Conservation (phyloP, 1,140 invertebrate species). For the Tyrophagus putrescentiae region DNA sequence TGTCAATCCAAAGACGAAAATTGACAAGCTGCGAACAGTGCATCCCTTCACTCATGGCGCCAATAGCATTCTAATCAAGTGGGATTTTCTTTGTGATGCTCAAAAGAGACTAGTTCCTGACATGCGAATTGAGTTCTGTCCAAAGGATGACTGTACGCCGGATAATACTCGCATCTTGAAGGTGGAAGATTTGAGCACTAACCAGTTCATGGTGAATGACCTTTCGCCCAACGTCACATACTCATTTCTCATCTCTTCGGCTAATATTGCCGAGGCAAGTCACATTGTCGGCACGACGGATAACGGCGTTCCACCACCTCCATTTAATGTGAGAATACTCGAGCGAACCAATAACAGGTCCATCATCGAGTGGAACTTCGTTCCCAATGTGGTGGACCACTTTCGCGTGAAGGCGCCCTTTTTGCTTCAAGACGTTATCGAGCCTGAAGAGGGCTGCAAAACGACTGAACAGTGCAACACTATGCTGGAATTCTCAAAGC, state of each 20-base stretch:
- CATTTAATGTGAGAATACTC: neutral
- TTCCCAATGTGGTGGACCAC: neutral
- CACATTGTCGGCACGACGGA: neutral
- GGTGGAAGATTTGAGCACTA: neutral
- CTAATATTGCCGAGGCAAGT: too few relatives aligned
- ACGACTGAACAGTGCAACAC: too few relatives aligned
- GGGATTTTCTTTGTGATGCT: neutral
- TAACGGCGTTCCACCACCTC: neutral
- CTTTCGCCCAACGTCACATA: too few relatives aligned
- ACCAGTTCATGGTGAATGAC: neutral
- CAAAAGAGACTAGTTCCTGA: neutral
- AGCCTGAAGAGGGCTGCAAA: too few relatives aligned
- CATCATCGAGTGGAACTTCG: neutral
- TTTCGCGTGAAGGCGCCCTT: neutral
- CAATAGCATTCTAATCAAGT: neutral
- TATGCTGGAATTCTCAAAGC: too few relatives aligned
- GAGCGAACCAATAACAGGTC: neutral
- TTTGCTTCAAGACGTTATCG: neutral
- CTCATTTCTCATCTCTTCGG: too few relatives aligned
- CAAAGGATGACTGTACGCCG: neutral
- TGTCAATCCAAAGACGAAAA: neutral
- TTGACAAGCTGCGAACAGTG: too few relatives aligned
- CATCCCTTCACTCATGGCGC: too few relatives aligned
- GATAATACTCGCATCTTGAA: neutral
- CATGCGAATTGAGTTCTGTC: neutral